Evolutionary conservation across 2,113 vertebrate genomes (phyloP), one percentile per base, ranked within the genome.

Genomic region (Jaculus jaculus): DNA sequence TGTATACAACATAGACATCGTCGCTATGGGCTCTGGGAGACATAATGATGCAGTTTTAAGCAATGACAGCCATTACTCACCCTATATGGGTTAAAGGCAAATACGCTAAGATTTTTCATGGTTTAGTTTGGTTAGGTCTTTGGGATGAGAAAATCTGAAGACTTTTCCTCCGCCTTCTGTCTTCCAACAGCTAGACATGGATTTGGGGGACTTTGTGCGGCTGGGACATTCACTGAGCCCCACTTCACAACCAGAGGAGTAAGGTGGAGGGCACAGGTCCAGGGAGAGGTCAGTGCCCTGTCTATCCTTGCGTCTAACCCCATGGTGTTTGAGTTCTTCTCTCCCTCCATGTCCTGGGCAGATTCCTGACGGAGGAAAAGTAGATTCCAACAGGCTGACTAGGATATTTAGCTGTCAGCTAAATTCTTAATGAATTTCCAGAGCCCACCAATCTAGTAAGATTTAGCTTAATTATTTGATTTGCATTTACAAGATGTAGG

Each of bases 401-500:
- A 68, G 81, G 39, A 21, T 16, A 21, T 51, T 51, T 68, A 83
- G 65, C 2, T 42, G 80, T 47, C 47, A 66, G 24, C 3, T 83
- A 39, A 11, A 39, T 26, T 66, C 15, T 66, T 83, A 69, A 66
- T 69, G 65, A 20, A 37, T 21, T 28, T 54, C n/a, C 42, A 58
- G 32, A 28, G 39, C 51, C 65, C 58, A n/a, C 7, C 69, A 71
- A 58, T 34, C 47, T 69, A 84, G 42, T 84, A n/a, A 71, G 66
- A 71, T 71, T 84, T 71, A 71, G 66, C 47, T 84, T 84, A 71
- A 84, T 71, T 84, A 32, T 71, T 84, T 54, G 83, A 58, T 84
- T 71, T 71, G 32, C 66, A 84, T 84, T 84, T 23, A 37, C 9
- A 11, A 58, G 17, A 71, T 1, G 23, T 26, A 58, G 32, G 30